Evolutionary conservation across 1,140 invertebrate species (phyloP), one percentile per base, ranked within the genome.

Genomic region (Trinorchestia longiramus): DNA sequence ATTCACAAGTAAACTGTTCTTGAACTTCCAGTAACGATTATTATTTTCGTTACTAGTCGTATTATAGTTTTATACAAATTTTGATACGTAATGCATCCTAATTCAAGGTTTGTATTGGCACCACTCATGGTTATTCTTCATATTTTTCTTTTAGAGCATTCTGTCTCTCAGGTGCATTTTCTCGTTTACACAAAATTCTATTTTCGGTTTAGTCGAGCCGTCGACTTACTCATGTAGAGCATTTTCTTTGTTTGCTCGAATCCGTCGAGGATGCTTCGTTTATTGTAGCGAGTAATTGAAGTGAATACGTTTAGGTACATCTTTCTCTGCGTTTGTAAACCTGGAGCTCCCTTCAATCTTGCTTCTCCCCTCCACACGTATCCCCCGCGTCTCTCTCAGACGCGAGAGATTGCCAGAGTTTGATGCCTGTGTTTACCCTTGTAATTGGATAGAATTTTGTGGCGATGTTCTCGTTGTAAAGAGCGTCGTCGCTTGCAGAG

Each of bases 401-500:
- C 88, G 43, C 11, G 88, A 41, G 88, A 90, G 88, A 90, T 90
- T 90, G 88, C 88, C 88, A 42, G 88, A 90, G 88, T 90, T 90
- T 90, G 88, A 43, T 90, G 88, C 88, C 41, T 43, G 88, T 90
- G 88, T 90, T 90, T 90, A 43, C 88, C 88, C 88, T 90, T 41
- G 88, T 90, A 90, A 90, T 90, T 90, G 88, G 88, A 90, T 90
- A 90, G 88, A 90, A 90, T 90, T 90, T 90, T 90, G 88, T 62
- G 87, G 43, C 87, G 57, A 44, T 53, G 57, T 96, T 96, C 36
- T 36, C 88, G 43, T 94, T 96, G 90, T 57, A 88, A 47, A 88
- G 42, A 95, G 43, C 95, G 53, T n/a, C 92, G 92, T 96, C 95
- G 87, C 91, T 90, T 96, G 44, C 77, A 42, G n/a, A 90, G 44